A percentile compares a stretch with the other conserved stretches of the same genome.
These are phyloP conservation scores for Rosalia funebris DNA, from an alignment of 2,888 invertebrate genomes.

Conservation along the genomic window DNA sequence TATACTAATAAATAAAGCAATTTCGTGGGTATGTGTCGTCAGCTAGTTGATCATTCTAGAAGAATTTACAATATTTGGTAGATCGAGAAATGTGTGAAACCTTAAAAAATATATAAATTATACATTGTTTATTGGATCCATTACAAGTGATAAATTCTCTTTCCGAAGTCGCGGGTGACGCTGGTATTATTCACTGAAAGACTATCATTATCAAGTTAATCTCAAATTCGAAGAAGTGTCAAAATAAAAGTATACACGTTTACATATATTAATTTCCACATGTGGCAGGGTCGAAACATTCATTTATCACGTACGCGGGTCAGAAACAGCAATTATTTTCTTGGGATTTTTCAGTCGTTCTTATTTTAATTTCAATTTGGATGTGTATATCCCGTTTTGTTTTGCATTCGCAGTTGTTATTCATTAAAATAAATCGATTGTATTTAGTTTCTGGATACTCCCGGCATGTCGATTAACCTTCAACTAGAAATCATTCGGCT, in stretches of 20 bases:
- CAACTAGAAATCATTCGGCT: no score
- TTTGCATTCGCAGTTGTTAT: no score
- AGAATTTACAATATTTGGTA: no score
- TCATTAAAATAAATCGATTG: no score
- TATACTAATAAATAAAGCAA: no score
- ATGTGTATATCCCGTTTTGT: no score
- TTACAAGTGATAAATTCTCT: background rate
- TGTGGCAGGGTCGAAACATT: slow-evolving; percentile 7
- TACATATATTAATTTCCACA: slow-evolving; percentile 10
- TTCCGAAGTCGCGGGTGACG: background rate
- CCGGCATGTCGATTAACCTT: no score
- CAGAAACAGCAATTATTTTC: background rate
- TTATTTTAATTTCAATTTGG: no score
- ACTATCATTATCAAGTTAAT: slow-evolving; percentile 8
- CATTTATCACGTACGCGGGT: background rate
- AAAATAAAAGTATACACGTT: background rate
- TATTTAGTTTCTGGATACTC: no score
- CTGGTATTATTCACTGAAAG: background rate
- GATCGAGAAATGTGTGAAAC: no score
- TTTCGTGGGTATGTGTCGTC: no score
- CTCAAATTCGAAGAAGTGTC: slow-evolving; percentile 9
- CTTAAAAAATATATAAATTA: slow-evolving; percentile 10
- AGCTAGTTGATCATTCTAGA: no score
- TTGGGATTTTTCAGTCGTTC: background rate
- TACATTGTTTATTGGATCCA: slow-evolving; percentile 12